Percentiles rank a stretch among this genome's conserved stretches.
Evolutionary conservation across 2,113 vertebrate genomes (phyloP).

Genomic region (Arizona elegans): DNA sequence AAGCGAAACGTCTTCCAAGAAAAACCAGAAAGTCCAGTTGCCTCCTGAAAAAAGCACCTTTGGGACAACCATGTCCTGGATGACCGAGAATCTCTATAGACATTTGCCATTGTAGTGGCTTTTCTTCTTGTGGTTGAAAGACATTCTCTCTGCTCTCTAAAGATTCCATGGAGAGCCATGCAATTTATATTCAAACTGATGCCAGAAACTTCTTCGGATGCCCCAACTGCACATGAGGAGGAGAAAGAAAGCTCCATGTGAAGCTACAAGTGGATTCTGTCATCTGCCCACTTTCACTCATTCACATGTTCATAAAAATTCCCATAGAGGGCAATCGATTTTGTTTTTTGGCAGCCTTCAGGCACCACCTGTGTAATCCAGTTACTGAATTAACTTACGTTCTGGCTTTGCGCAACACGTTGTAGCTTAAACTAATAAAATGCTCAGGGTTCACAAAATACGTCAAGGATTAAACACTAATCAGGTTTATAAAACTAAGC

Average conservation of each 20-base stretch:
- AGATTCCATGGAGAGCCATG: not conserved
- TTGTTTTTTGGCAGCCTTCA: not conserved
- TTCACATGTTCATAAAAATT: not conserved
- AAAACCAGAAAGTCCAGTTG: too few relatives aligned
- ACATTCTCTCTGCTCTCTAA: not conserved
- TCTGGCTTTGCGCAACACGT: not conserved
- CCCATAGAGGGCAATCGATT: not conserved
- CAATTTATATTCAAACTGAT: not conserved
- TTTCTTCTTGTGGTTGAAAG: not conserved
- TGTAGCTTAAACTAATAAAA: not conserved
- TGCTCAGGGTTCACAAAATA: not conserved
- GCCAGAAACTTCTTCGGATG: not conserved
- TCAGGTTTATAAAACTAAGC: not conserved
- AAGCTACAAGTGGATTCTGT: not conserved
- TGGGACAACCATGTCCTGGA: too few relatives aligned
- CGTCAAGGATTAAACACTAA: not conserved
- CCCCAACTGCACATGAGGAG: not conserved
- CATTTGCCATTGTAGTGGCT: not conserved
- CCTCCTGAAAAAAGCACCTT: too few relatives aligned
- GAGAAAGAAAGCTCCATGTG: not conserved
- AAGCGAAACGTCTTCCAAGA: too few relatives aligned
- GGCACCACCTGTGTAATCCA: not conserved
- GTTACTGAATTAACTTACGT: not conserved
- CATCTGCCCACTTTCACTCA: not conserved
- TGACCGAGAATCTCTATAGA: too few relatives aligned